phyloP scores from a whole-genome alignment of 2,797 vertebrate genomes.

The Pogonophryne albipinna region DNA sequence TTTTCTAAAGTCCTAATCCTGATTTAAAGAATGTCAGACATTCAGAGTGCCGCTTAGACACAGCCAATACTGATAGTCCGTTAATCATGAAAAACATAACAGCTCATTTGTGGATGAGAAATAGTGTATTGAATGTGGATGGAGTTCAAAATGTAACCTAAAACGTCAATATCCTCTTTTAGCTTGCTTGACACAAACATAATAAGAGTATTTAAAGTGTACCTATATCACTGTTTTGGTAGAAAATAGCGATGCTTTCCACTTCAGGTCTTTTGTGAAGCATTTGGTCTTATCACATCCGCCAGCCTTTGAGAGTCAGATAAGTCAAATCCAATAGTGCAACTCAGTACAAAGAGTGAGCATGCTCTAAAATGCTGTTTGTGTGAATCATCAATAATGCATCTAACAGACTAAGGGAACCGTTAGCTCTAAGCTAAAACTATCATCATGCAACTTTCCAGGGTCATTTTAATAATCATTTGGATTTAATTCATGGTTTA shows the following conservation, averaged over 20 bases:
- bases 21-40: neutral
- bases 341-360: neutral
- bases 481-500: neutral
- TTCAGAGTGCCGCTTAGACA: neutral
- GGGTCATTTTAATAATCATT: neutral
- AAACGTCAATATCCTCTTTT: neutral
- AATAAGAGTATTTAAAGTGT: neutral
- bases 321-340: slow-evolving; percentile 8
- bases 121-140: neutral
- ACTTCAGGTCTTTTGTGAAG: neutral
- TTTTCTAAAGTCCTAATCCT: slow-evolving; percentile 22
- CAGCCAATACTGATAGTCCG: neutral
- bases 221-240: neutral
- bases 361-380: neutral
- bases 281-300: neutral
- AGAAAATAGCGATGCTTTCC: neutral
- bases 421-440: neutral
- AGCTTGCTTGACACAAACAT: neutral
- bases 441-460: neutral
- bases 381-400: neutral
- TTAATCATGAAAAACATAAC: slow-evolving; percentile 15
- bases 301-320: neutral
- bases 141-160: neutral
- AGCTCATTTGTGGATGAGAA: slow-evolving; percentile 13
- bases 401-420: neutral